These are phyloP conservation scores for Drosophila subpulchrella DNA, from an alignment of 1,140 invertebrate genomes.

Conservation along the genomic window DNA sequence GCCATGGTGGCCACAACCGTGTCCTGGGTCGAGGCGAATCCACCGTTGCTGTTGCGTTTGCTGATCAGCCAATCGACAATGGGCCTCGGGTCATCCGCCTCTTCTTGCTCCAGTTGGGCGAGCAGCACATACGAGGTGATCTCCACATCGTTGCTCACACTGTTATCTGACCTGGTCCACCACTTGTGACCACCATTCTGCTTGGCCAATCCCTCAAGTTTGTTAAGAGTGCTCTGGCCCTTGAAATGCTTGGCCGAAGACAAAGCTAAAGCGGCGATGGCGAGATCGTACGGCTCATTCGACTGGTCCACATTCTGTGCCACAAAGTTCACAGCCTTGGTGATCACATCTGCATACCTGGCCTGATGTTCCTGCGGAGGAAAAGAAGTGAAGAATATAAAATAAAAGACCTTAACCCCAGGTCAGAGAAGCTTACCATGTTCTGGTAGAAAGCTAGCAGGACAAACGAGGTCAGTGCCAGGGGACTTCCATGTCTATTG, in stretches of 20 bases:
- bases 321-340: slow-evolving; percentile 92
- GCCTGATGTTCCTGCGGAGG: slow-evolving; percentile 64
- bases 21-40: slow-evolving; percentile 90
- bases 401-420: too few species aligned
- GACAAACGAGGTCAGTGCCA: slow-evolving; percentile 94
- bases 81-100: slow-evolving; percentile 86
- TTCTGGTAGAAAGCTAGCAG: slow-evolving; percentile 92
- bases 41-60: slow-evolving; percentile 91
- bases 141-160: slow-evolving; percentile 89
- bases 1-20: slow-evolving; percentile 89
- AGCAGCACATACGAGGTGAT: slow-evolving; percentile 91
- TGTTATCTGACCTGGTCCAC: slow-evolving; percentile 81
- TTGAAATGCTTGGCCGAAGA: slow-evolving; percentile 89
- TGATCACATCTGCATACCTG: slow-evolving; percentile 87
- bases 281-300: slow-evolving; percentile 91
- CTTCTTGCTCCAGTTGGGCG: slow-evolving; percentile 86
- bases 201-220: slow-evolving; percentile 51
- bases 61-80: slow-evolving; percentile 89
- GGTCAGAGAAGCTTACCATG: slow-evolving; percentile 77
- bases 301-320: slow-evolving; percentile 88
- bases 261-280: slow-evolving; percentile 91
- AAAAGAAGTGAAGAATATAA: slow-evolving; percentile 1
- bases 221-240: slow-evolving; percentile 31
- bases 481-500: slow-evolving; percentile 83
- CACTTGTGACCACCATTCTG: slow-evolving; percentile 53